Evolutionary conservation across 2,113 vertebrate species (phyloP), one percentile per base, ranked within the genome.

Genomic region (Zosterops japonicus): DNA sequence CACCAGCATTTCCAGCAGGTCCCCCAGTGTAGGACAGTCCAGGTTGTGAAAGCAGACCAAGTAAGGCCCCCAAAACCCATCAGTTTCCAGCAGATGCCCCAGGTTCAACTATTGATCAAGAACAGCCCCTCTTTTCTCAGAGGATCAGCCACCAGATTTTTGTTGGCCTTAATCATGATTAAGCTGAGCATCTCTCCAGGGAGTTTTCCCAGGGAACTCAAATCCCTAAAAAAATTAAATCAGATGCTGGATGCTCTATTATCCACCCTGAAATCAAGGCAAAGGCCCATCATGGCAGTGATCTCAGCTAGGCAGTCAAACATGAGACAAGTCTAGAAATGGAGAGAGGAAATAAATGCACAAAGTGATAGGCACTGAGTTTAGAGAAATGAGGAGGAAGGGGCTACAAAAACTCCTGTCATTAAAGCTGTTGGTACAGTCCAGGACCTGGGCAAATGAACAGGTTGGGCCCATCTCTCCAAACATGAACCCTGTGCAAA

Each of bases 91-190:
- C 21, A 78, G 71, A 81, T 57, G 36, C 23, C 47, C 44, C 79
- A 83, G 27, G 27, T 71, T 93, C 44, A 74, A 39, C 77, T 57
- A 53, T 44, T 90, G 72, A 83, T 81, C 83, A 88, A 89, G 76
- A n/a, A 44, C 55, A 88, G 46, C 50, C 71, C 39, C 79, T 83
- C 79, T 88, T 80, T 36, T 12, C 69, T 75, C 68, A 82, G 76
- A 92, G 68, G 92, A 96, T 92, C 85, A 94, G 90, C 92, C 80
- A 84, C 35, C 49, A 90, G 93, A 81, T 94, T 94, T 95, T 79
- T 90, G 88, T 75, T 92, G 88, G 57, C 88, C 69, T 97, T 96
- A 95, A 97, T 95, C 94, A 36, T 36, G 86, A 83, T 92, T 96
- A 96, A 95, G 83, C 88, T 90, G 57, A 87, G 80, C 25, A 21